Conservation (phyloP, 1,140 invertebrate species). For the Pseudomyrmex concolor region DNA sequence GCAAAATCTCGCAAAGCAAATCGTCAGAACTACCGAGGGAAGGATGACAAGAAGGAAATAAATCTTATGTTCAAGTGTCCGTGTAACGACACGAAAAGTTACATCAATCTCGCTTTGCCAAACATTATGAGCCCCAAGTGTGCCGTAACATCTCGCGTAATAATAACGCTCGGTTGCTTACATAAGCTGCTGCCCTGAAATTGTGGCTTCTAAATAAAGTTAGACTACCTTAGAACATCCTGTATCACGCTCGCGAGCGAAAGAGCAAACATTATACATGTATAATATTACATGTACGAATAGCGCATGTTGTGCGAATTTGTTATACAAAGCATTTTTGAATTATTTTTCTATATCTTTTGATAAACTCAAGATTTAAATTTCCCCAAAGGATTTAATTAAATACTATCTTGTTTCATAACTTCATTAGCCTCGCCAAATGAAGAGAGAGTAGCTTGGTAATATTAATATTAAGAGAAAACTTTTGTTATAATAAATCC, state of each 20-base stretch:
- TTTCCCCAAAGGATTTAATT: background rate
- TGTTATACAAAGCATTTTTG: background rate
- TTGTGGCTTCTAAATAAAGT: constrained; percentile 42
- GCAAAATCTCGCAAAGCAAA: constrained; percentile 9
- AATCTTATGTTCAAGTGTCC: constrained; percentile 79
- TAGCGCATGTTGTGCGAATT: background rate
- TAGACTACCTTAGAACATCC: background rate
- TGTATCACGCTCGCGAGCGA: background rate
- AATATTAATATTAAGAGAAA: background rate
- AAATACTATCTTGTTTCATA: constrained; percentile 3
- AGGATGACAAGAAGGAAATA: constrained; percentile 42
- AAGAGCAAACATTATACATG: background rate
- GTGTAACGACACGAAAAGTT: constrained; percentile 81
- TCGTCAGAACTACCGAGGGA: background rate
- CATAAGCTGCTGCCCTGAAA: background rate
- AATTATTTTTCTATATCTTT: background rate
- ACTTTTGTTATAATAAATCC: background rate
- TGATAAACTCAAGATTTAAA: background rate
- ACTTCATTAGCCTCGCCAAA: background rate
- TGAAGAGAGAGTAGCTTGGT: too few species aligned
- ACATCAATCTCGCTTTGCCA: constrained; percentile 74
- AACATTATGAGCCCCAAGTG: constrained; percentile 82
- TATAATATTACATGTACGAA: background rate
- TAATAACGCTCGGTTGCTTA: constrained; percentile 29
- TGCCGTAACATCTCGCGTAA: constrained; percentile 73